Base-by-base conservation (phyloP, 2,113 vertebrate species). In the Rana temporaria region DNA sequence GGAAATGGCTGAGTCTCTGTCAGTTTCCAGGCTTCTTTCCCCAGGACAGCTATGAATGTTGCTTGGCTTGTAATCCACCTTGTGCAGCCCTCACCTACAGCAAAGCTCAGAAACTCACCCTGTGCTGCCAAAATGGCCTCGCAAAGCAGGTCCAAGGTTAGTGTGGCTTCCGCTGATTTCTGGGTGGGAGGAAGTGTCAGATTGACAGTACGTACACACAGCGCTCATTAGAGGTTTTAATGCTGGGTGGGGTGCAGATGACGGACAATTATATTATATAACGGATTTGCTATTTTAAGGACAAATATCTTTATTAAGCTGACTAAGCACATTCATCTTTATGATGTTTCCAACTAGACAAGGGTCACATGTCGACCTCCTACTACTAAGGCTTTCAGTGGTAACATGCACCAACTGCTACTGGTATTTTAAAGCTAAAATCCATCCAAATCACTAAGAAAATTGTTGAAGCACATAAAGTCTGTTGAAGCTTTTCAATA, bases 171-270 rank as follows among this genome's bases (percentile, higher is more conserved):
- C 53, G 56, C 56, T 14, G 55, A 7, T 76, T 75, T 60, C 73
- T 76, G 59, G 73, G 73, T 76, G 73, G 73, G 73, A 76, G 59
- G n/a, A 52, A 24, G 59, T 52, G 34, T 76, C 38, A 63, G 59
- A 34, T 26, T 76, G 57, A 63, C 59, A 26, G 57, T 26, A 60
- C 32, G 16, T 38, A 64, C 73, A 52, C 14, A 52, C n/a, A 24
- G 63, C 32, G 16, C 32, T 63, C 38, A 52, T 63, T 52, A 42
- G 34, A 63, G 34, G 32, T 63, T 76, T 63, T 52, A 76, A 19
- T 62, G 34, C n/a, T 1, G 22, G 74, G 60, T 62, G 56, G 56
- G 20, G 32, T 60, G 42, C 60, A 38, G 22, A 55, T 71, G 59
- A 60, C 22, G 30, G 56, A 62, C 60, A 62, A 62, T 62, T 20